These are phyloP conservation scores for Perognathus longimembris DNA, from an alignment of 2,113 vertebrate species.

Conservation along the genomic window DNA sequence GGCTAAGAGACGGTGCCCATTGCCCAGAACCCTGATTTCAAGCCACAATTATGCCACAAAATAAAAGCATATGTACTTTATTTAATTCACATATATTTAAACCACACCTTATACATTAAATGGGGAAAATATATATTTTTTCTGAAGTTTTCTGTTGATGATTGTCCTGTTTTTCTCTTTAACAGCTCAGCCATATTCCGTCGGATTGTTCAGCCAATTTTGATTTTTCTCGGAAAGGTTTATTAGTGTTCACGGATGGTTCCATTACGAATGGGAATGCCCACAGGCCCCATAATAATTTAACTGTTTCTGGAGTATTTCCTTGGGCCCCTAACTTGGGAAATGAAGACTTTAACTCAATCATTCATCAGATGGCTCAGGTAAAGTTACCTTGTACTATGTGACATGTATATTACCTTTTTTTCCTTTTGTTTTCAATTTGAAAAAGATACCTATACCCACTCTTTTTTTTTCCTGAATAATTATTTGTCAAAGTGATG, in stretches of 20 bases:
- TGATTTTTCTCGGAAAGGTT: conserved; percentile 94
- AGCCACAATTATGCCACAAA: no score
- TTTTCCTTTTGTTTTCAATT: background rate
- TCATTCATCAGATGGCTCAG: conserved; percentile 91
- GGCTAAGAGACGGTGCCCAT: no score
- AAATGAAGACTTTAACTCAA: conserved; percentile 89
- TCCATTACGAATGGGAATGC: conserved; percentile 83
- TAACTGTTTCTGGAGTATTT: conserved; percentile 67
- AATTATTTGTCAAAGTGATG: conserved; percentile 28
- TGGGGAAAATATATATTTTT: background rate
- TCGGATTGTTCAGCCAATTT: conserved; percentile 90
- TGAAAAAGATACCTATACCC: background rate
- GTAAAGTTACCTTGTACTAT: conserved; percentile 81
- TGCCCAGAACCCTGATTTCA: no score
- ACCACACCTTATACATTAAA: background rate
- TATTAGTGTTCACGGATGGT: conserved; percentile 91
- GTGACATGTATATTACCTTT: conserved; percentile 1
- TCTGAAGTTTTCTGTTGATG: background rate
- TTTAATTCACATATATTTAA: conserved; percentile 10
- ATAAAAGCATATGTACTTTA: no score
- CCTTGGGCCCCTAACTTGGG: conserved; percentile 73
- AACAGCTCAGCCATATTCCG: conserved; percentile 91
- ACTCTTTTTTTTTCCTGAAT: no score
- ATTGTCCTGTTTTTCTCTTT: conserved; percentile 35
- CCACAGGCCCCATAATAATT: conserved; percentile 67